These are phyloP conservation scores for Picathartes gymnocephalus DNA, from an alignment of 2,113 vertebrate species.

Conservation along the genomic window DNA sequence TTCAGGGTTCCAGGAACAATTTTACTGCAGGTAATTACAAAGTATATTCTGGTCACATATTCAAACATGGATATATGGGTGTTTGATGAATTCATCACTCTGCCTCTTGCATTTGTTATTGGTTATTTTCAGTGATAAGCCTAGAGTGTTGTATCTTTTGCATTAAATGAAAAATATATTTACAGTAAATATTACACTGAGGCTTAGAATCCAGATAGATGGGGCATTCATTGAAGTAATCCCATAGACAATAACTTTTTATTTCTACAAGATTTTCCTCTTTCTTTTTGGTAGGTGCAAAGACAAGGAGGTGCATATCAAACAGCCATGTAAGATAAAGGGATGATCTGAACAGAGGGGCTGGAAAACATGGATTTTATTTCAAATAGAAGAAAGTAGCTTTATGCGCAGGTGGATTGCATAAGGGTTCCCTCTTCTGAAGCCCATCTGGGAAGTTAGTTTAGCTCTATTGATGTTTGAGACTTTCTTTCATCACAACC, in stretches of 20 bases:
- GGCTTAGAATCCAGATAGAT: background rate
- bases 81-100: background rate
- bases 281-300: background rate
- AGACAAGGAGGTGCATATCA: slow-evolving; percentile 13
- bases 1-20: background rate
- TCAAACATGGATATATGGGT: background rate
- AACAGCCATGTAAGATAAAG: slow-evolving; percentile 50
- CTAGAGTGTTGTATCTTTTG: background rate
- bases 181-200: background rate
- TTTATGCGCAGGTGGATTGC: slow-evolving; percentile 82
- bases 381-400: slow-evolving; percentile 48
- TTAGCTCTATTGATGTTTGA: slow-evolving; percentile 79
- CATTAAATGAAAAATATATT: background rate
- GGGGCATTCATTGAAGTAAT: background rate
- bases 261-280: background rate
- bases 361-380: slow-evolving; percentile 38
- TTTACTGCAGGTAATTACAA: background rate
- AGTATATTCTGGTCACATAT: background rate
- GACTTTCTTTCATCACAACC: slow-evolving; percentile 75
- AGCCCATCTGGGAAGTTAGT: slow-evolving; percentile 80
- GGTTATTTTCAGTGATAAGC: background rate
- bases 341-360: slow-evolving; percentile 9
- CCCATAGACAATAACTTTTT: background rate
- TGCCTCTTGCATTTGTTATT: background rate
- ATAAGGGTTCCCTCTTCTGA: slow-evolving; percentile 69